phyloP scores from a whole-genome alignment of 2,888 invertebrate genomes.

The Meteorus colon region DNA sequence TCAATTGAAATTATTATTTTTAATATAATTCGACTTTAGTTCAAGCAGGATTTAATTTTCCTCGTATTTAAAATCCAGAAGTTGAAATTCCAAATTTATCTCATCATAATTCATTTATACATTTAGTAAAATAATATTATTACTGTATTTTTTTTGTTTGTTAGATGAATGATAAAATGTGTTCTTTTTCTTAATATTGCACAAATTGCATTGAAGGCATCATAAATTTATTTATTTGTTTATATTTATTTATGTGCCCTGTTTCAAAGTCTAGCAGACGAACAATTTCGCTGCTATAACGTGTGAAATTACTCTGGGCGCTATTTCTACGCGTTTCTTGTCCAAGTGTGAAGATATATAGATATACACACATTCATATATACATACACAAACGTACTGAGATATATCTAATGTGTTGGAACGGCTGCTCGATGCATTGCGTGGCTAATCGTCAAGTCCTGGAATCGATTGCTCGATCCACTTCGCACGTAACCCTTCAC shows the following conservation, averaged over 20 bases:
- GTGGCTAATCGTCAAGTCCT: conserved; percentile 23
- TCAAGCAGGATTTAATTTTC: too few relatives aligned
- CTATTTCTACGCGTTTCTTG: conserved; percentile 61
- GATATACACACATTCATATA: background rate
- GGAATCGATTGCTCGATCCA: conserved; percentile 38
- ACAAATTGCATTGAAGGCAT: too few relatives aligned
- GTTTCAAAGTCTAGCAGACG: conserved; percentile 34
- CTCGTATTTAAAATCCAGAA: too few relatives aligned
- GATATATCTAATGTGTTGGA: conserved; percentile 11
- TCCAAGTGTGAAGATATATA: conserved; percentile 30
- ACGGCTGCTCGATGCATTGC: conserved; percentile 36
- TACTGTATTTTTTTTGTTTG: background rate
- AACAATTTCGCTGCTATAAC: conserved; percentile 60
- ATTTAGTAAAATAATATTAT: too few relatives aligned
- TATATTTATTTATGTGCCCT: background rate
- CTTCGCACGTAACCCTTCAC: conserved; percentile 28
- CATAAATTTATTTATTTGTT: conserved; percentile 6
- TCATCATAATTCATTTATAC: too few relatives aligned
- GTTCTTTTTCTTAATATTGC: too few relatives aligned
- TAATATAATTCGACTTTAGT: too few relatives aligned
- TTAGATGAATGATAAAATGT: too few relatives aligned
- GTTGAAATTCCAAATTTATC: too few relatives aligned
- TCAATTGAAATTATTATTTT: too few relatives aligned
- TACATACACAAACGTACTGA: too few relatives aligned
- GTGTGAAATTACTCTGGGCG: conserved; percentile 62